Evolutionary conservation across 2,113 vertebrate species (phyloP), one percentile per base, ranked within the genome.

Genomic region (Monopterus albus): DNA sequence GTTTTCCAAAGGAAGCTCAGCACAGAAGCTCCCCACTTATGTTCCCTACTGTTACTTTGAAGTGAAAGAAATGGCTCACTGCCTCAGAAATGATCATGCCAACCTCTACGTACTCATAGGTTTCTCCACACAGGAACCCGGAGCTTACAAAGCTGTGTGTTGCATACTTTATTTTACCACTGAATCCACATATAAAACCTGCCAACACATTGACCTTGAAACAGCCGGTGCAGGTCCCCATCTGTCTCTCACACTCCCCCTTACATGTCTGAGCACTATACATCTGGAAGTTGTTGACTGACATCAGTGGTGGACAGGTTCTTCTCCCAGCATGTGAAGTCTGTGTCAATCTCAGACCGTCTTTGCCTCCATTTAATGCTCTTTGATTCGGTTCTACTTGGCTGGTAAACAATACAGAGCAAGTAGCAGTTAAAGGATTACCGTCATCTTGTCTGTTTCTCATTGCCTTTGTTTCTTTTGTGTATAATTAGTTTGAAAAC

Each of bases 271-370:
- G 73, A 82, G 53, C 52, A 1, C 33, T 21, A 73, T 67, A 91
- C 91, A 93, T 93, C 91, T 94, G 93, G 91, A 92, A 92, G 86
- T 58, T 78, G 85, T 93, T 92, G 86, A 84, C 87, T 91, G 91
- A 92, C 87, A 90, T 91, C 84, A 89, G 78, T 62, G 74, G 78
- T 63, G 67, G 87, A 91, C 90, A 91, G 88, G 89, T 86, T 87
- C 85, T 81, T 75, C 74, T 85, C 85, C 45, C 85, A 84, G 89
- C 71, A 72, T 90, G 86, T 67, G 57, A 79, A 71, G 61, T 60
- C 82, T 75, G 57, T 47, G 68, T 85, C 72, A 31, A 65, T 71
- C 67, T 80, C 65, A 52, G 25, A 66, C 29, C 9, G 51, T 35
- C 78, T 71, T 52, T 51, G 35, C 28, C 60, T 72, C 60, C 65